Evolutionary conservation across 2,113 vertebrate genomes (phyloP).

Genomic region (Micromys minutus): DNA sequence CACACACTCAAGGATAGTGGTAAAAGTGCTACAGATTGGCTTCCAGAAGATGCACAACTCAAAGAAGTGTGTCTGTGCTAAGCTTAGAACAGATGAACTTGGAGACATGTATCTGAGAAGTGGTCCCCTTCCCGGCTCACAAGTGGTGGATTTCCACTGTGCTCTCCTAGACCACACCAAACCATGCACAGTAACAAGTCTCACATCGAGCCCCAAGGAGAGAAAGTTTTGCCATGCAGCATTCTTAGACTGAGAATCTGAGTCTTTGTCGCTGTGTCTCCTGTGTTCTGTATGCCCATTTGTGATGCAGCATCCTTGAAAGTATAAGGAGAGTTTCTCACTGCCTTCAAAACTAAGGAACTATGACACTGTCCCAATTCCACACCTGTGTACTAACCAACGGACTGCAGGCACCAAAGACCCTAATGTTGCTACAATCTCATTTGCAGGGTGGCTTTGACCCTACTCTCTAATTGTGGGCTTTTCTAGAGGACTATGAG

Average conservation of each 20-base stretch:
- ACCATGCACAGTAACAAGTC: background rate
- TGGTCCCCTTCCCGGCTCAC: background rate
- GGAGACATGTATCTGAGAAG: background rate
- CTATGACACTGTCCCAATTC: rapidly evolving
- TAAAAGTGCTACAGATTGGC: background rate
- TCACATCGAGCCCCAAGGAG: background rate
- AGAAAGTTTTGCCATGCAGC: too few species aligned
- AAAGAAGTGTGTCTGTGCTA: background rate
- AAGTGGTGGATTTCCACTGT: too few species aligned
- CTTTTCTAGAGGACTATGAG: background rate
- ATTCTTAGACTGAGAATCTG: background rate
- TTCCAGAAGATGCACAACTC: background rate
- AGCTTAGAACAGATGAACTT: background rate
- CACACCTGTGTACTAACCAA: background rate
- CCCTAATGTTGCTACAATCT: background rate
- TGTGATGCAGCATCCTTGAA: background rate
- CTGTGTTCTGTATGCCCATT: background rate
- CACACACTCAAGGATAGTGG: background rate
- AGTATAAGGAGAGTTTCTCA: background rate
- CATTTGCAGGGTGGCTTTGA: background rate
- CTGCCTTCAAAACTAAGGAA: background rate
- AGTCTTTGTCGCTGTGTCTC: background rate
- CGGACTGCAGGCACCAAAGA: background rate
- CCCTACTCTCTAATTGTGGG: background rate
- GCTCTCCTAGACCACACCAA: background rate